Base-by-base conservation (phyloP, 2,113 vertebrate species). In the Pelobates fuscus region DNA sequence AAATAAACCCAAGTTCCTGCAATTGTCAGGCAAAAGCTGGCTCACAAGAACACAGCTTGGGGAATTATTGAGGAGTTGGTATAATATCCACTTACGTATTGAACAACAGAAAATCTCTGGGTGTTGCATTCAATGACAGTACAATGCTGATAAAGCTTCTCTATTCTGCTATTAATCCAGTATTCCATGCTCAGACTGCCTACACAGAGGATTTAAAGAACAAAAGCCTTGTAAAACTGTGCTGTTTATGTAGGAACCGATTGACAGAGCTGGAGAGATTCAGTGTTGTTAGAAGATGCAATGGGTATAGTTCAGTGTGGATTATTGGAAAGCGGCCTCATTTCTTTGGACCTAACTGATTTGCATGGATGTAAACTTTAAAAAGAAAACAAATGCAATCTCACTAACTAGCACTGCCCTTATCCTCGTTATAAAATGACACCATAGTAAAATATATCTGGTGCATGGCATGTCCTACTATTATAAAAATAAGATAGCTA, bases 41-140 rank as follows among this genome's bases (percentile, higher is more conserved):
- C 63, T 76, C 64, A n/a, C 62, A 74, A 58, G 52, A 74, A 66
- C 29, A 27, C 43, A 60, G 72, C 66, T 67, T 76, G 52, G 63
- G 72, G 72, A 67, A 76, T 76, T 76, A 76, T 60, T 67, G 72
- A 76, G 54, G 66, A 76, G 66, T 76, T 55, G 14, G 63, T 67
- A 76, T 67, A 76, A 76, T 76, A 76, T 76, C 72, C 72, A 76
- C 72, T 76, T 76, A 76, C 32, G 72, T 59, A 67, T 76, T 67
- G 64, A 76, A 76, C 72, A 76, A 76, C 72, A 76, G 72, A 76
- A 76, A 76, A 76, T 76, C 72, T 76, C 72, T 76, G 32, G 72
- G 63, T 76, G 72, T 54, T 76, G 63, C 63, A 76, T 67, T 76
- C 52, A 59, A 29, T 49, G 72, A 59, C 72, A 75, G 72, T 67